These are phyloP conservation scores for Boloria selene DNA, from an alignment of 2,888 invertebrate species.

Conservation along the genomic window DNA sequence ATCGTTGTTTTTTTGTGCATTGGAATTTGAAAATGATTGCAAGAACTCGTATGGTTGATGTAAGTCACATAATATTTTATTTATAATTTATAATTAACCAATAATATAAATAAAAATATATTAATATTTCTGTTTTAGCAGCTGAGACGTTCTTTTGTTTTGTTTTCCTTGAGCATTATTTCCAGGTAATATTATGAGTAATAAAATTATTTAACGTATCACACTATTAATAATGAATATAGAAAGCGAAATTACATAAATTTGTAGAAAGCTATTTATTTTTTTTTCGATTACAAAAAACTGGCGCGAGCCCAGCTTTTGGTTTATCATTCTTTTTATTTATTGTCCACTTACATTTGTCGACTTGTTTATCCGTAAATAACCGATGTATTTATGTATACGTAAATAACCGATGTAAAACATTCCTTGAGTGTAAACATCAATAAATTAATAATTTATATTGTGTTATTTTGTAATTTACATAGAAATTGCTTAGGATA, in stretches of 20 bases:
- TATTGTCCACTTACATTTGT: not conserved
- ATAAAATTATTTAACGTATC: not conserved
- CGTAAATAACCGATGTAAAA: slow-evolving; percentile 1
- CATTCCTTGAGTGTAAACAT: not conserved
- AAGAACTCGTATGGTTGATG: slow-evolving; percentile 50
- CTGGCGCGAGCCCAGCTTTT: slow-evolving; percentile 47
- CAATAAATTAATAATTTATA: not conserved
- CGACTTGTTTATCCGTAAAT: slow-evolving; percentile 9
- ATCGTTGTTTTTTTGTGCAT: slow-evolving; percentile 43
- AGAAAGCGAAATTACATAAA: slow-evolving; percentile 27
- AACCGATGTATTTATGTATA: not conserved
- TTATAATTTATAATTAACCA: slow-evolving; percentile 11
- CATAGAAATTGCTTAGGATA: no score
- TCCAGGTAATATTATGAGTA: slow-evolving; percentile 8
- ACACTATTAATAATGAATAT: slow-evolving; percentile 5
- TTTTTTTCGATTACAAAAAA: slow-evolving; percentile 45
- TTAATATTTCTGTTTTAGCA: no score
- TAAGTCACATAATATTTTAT: slow-evolving; percentile 48
- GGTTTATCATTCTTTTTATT: slow-evolving; percentile 23
- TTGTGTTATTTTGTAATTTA: no score
- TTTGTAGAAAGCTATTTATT: slow-evolving; percentile 40
- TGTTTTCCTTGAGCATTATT: slow-evolving; percentile 4
- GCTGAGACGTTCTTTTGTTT: no score
- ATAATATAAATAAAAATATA: not conserved
- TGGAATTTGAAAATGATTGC: slow-evolving; percentile 53